Percentiles rank a stretch among this genome's conserved stretches.
These are phyloP conservation scores for Melieria omissa DNA, from an alignment of 2,888 invertebrate genomes.

Conservation along the genomic window DNA sequence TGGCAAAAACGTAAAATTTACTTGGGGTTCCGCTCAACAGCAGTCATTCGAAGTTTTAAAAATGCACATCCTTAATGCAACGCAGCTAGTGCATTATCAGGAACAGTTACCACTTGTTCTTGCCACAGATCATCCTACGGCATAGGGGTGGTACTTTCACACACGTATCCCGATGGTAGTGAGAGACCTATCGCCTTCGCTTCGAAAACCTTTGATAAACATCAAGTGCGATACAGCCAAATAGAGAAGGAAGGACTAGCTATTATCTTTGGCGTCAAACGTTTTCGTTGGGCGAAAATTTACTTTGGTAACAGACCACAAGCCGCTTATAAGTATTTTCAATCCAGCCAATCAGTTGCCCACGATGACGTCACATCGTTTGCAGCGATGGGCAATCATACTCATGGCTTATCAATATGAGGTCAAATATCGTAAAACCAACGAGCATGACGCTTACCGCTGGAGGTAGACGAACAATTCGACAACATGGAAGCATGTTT, in stretches of 20 bases:
- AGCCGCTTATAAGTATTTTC: conserved; percentile 26
- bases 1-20: too few species aligned
- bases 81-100: too few species aligned
- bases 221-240: conserved; percentile 29
- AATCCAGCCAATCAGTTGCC: conserved; percentile 20
- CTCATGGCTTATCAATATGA: conserved; percentile 24
- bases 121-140: too few species aligned
- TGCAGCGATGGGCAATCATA: conserved; percentile 29
- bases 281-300: conserved; percentile 26
- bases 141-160: too few species aligned
- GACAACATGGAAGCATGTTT: conserved; percentile 25
- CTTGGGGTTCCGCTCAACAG: too few species aligned
- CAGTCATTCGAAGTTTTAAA: too few species aligned
- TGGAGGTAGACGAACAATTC: not conserved
- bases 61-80: too few species aligned
- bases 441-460: not conserved
- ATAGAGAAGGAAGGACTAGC: conserved; percentile 31
- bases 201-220: conserved; percentile 25
- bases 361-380: conserved; percentile 18
- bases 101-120: too few species aligned
- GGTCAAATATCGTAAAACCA: conserved; percentile 17
- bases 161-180: too few species aligned
- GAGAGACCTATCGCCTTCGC: too few species aligned
- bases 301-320: conserved; percentile 25
- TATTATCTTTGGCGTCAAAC: conserved; percentile 25